Percentiles rank a stretch among this genome's conserved stretches.
Evolutionary conservation across 1,140 invertebrate genomes (phyloP).

Genomic region (Batillaria attramentaria): DNA sequence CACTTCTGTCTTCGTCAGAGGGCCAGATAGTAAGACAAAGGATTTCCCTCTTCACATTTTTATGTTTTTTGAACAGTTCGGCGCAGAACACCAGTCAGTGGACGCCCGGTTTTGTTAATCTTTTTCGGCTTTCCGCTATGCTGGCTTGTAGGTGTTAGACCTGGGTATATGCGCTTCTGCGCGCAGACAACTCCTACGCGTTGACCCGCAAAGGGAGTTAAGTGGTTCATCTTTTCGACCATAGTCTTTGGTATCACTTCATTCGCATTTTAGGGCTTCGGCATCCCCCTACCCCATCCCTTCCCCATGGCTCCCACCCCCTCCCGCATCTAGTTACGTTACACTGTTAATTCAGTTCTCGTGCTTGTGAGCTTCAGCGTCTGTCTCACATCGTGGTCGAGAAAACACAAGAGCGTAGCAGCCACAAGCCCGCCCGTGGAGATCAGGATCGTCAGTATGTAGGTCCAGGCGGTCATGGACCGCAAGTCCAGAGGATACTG

Average conservation of each 20-base stretch:
- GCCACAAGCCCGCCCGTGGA: constrained; percentile 21
- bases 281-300: too few relatives aligned
- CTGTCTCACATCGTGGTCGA: constrained; percentile 23
- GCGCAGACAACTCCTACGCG: not conserved
- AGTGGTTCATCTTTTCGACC: not conserved
- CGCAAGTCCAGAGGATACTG: constrained; percentile 25
- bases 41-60: too few relatives aligned
- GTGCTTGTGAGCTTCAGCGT: constrained; percentile 7
- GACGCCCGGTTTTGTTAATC: too few relatives aligned
- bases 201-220: not conserved
- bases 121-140: too few relatives aligned
- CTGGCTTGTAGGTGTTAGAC: too few relatives aligned
- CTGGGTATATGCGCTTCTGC: too few relatives aligned
- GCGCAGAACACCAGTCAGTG: too few relatives aligned
- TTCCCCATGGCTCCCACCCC: not conserved
- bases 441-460: constrained; percentile 24
- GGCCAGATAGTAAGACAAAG: too few relatives aligned
- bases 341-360: not conserved
- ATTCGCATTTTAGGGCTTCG: not conserved
- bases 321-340: not conserved
- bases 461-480: constrained; percentile 29
- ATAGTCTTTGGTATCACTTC: not conserved
- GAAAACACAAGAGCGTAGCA: constrained; percentile 21
- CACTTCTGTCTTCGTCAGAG: too few relatives aligned
- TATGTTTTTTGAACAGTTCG: too few relatives aligned